A percentile compares a stretch with the other conserved stretches of the same genome.
Conservation (phyloP, 2,888 invertebrate species). For the Trilocha varians region DNA sequence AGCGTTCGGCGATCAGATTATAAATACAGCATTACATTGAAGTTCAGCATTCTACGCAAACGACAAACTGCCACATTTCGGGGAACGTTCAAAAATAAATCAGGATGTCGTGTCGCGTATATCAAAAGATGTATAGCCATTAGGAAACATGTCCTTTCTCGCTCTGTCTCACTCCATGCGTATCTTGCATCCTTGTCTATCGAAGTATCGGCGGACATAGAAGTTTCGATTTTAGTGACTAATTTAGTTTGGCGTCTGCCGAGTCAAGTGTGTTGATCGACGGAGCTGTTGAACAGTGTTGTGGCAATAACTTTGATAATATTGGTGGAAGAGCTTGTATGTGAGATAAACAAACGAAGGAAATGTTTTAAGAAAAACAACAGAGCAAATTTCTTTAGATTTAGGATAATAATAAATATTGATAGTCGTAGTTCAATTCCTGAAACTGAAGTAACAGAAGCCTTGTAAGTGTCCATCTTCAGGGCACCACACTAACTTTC, state of each 20-base stretch:
- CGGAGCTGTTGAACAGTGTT: neutral
- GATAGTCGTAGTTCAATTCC: too few relatives aligned
- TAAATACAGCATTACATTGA: constrained; percentile 10
- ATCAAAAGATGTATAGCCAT: constrained; percentile 12
- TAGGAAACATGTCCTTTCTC: neutral
- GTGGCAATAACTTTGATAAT: too few relatives aligned
- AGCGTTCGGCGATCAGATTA: too few relatives aligned
- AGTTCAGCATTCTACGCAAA: constrained; percentile 6
- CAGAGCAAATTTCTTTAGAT: too few relatives aligned
- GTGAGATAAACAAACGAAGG: too few relatives aligned
- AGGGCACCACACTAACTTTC: too few relatives aligned
- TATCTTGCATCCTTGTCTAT: neutral
- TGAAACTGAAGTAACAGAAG: too few relatives aligned
- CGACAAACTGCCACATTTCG: constrained; percentile 31
- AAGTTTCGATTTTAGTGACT: neutral
- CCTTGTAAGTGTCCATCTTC: too few relatives aligned
- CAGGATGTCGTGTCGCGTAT: constrained; percentile 32
- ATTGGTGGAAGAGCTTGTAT: too few relatives aligned
- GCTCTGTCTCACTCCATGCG: neutral
- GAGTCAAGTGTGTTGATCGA: neutral
- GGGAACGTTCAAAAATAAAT: constrained; percentile 40
- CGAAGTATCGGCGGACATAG: constrained; percentile 1
- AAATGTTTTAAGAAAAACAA: too few relatives aligned
- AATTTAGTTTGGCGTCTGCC: neutral
- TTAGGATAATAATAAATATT: too few relatives aligned